Percentiles rank a stretch among this genome's conserved stretches.
Conservation (phyloP, 2,113 vertebrate species). For the Nyctereutes procyonoides region DNA sequence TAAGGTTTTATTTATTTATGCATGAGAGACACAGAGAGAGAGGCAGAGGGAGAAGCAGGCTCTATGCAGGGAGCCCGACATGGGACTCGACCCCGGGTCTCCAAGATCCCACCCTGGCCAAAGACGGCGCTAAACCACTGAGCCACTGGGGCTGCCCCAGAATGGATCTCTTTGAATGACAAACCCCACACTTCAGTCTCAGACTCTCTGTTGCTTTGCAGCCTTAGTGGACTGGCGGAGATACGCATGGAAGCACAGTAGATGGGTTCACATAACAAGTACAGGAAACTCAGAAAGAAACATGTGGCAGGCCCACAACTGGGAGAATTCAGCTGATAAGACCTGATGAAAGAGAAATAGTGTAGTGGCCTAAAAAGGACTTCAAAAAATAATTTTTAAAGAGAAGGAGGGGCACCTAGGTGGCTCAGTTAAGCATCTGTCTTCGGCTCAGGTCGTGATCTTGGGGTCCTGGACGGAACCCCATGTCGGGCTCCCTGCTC, state of each 20-base stretch:
- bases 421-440: no score
- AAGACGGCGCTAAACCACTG: no score
- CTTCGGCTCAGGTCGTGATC: no score
- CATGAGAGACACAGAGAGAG: no score
- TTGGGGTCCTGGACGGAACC: neutral
- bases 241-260: rapidly evolving
- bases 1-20: no score
- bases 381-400: neutral
- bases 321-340: neutral
- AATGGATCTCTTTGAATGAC: neutral
- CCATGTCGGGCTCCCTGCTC: neutral
- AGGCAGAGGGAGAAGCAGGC: no score
- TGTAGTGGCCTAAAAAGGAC: neutral
- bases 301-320: neutral
- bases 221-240: neutral
- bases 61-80: no score
- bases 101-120: no score
- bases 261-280: neutral
- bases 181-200: neutral
- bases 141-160: no score
- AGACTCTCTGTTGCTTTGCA: neutral
- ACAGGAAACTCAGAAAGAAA: neutral
- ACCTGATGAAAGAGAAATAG: neutral
- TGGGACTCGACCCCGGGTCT: no score
- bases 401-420: neutral